Evolutionary conservation across 2,113 vertebrate species (phyloP).

Genomic region (Panthera leo): DNA sequence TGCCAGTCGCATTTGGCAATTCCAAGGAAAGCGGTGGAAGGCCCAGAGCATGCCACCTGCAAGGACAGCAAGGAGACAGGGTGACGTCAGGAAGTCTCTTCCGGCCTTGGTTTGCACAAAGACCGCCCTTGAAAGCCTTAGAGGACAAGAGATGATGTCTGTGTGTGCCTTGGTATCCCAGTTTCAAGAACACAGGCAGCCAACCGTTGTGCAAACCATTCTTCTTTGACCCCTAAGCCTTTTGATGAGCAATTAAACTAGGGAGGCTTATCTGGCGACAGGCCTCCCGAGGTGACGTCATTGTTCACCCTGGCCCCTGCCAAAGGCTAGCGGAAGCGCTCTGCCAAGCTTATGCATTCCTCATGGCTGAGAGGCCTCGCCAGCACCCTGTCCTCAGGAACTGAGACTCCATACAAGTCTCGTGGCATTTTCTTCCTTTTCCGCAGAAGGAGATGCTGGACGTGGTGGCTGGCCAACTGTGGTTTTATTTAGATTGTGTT

Average conservation of each 20-base stretch:
- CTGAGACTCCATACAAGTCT: background rate
- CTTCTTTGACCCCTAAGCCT: background rate
- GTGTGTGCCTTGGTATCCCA: background rate
- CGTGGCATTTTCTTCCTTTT: background rate
- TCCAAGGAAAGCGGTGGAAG: background rate
- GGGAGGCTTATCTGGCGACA: conserved; percentile 55
- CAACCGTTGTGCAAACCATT: conserved; percentile 4
- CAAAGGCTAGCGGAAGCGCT: background rate
- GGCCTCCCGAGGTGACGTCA: conserved; percentile 10
- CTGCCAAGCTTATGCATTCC: background rate
- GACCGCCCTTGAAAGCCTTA: background rate
- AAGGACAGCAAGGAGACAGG: background rate
- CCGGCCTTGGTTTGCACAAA: background rate
- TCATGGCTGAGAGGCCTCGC: background rate
- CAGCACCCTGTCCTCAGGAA: background rate
- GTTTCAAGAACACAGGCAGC: background rate
- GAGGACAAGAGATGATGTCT: conserved; percentile 20
- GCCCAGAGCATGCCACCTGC: background rate
- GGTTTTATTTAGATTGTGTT: background rate
- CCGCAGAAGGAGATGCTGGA: background rate
- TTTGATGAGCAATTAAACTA: conserved; percentile 39
- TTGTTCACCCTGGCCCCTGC: background rate
- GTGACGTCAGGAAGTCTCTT: background rate
- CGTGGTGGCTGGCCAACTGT: background rate
- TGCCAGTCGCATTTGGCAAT: background rate